Base-by-base conservation (phyloP, 1,140 invertebrate species). In the Conus betulinus region DNA sequence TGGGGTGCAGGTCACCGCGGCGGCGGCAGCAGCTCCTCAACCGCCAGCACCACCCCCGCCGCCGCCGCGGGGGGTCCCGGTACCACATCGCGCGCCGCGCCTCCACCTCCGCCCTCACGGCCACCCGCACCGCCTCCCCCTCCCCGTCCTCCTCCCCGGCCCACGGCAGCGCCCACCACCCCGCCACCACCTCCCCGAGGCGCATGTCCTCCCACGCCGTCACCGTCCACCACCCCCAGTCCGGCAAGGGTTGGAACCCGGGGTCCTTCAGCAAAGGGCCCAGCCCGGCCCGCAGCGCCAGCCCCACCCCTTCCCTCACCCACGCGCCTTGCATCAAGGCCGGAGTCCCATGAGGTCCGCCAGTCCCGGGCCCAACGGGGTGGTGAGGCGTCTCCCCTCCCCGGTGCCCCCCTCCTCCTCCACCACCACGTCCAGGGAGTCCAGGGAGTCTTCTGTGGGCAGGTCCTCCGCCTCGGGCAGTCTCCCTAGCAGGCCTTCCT, bases 241-340 rank as follows among this genome's bases (percentile, higher is more conserved):
- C 71, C 82, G 25, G 25, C 82, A 84, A 63, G n/a, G 82, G 82
- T n/a, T 63, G 15, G 15, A 63, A 5, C 82, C 23, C 52, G 11
- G 51, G 51, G 10, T 17, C 82, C 55, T 90, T 90, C 78, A 81
- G 78, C 63, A 90, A 90, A 83, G 87, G 76, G 55, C 87, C 86
- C 88, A 89, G 60, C 27, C 87, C 51, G 71, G 63, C 81, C 55
- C 88, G 51, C 39, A 86, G 23, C 60, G 85, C n/a, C 88, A 90
- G 52, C 52, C 78, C 55, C 79, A 74, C 55, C 78, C 55, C 25
- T 51, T 76, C 74, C 57, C 87, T 74, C 86, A 85, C 20, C 52
- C 79, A 23, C 78, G n/a, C 63, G 11, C 85, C 23, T 23, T 74
- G 3, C 81, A 83, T 23, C 86, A 90, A 71, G 20, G 67, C 15